These are phyloP conservation scores for Dexiosoma caninum DNA, from an alignment of 2,888 invertebrate genomes.

Conservation along the genomic window DNA sequence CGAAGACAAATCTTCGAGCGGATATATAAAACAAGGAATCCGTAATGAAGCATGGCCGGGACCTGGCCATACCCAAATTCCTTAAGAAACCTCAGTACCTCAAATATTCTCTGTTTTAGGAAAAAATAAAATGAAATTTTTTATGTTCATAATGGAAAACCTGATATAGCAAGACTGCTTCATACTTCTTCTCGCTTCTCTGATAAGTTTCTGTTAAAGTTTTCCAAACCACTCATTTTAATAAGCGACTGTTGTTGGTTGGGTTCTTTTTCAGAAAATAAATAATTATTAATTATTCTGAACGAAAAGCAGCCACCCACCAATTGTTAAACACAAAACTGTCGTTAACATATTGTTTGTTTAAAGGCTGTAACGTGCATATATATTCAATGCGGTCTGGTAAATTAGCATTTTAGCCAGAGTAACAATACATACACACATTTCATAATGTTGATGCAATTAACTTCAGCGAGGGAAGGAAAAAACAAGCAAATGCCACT, in stretches of 20 bases:
- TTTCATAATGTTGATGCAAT: conserved; percentile 9
- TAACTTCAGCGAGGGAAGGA: neutral
- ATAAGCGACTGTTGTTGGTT: neutral
- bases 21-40: too few relatives aligned
- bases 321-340: neutral
- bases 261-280: neutral
- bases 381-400: neutral
- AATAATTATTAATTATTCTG: neutral
- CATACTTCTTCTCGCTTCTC: too few relatives aligned
- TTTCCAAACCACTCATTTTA: neutral
- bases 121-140: too few relatives aligned
- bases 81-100: too few relatives aligned
- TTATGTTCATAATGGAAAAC: too few relatives aligned
- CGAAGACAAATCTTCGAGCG: too few relatives aligned
- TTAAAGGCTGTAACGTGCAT: neutral
- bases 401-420: conserved; percentile 10
- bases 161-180: too few relatives aligned
- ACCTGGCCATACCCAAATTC: too few relatives aligned
- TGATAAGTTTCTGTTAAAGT: neutral
- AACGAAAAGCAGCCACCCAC: neutral
- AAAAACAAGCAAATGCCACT: conserved; percentile 10
- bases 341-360: conserved; percentile 10
- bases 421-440: neutral
- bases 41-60: too few relatives aligned
- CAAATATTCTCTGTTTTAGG: too few relatives aligned